Conservation (phyloP, 2,113 vertebrate genomes). For the Nesogale talazaci region DNA sequence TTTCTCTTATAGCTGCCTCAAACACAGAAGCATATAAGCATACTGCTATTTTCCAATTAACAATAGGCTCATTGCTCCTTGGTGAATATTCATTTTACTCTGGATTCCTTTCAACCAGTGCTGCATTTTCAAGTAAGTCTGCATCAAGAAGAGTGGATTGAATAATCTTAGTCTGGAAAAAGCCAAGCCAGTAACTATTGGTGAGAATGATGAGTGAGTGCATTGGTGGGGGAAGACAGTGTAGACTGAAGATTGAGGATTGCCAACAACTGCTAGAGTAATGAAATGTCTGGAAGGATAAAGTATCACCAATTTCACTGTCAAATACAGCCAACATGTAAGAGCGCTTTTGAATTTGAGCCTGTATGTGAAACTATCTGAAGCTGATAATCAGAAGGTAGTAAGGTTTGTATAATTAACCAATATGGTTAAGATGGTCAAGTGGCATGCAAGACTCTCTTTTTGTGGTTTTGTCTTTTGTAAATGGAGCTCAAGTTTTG, state of each 20-base stretch:
- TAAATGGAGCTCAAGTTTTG: neutral
- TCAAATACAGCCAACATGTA: conserved; percentile 42
- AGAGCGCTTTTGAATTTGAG: neutral
- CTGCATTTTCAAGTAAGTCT: conserved; percentile 57
- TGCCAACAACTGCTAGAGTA: conserved; percentile 24
- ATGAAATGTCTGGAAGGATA: neutral
- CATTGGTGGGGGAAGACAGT: neutral
- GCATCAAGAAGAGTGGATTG: neutral
- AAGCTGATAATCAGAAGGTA: conserved; percentile 50
- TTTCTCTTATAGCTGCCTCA: neutral
- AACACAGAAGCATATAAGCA: conserved; percentile 12
- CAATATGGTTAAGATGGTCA: neutral
- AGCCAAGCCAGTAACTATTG: neutral
- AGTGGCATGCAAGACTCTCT: neutral
- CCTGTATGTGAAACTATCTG: neutral
- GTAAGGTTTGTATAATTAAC: conserved; percentile 36
- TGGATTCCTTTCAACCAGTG: conserved; percentile 31
- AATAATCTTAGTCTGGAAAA: neutral
- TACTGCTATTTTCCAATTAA: neutral
- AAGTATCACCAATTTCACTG: conserved; percentile 24
- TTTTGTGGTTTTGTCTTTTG: neutral
- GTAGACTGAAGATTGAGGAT: conserved; percentile 1
- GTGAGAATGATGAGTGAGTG: neutral
- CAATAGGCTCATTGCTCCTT: neutral
- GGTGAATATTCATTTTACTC: conserved; percentile 49